Evolutionary conservation across 2,113 vertebrate species (phyloP).

Genomic region (Geothlypis trichas): DNA sequence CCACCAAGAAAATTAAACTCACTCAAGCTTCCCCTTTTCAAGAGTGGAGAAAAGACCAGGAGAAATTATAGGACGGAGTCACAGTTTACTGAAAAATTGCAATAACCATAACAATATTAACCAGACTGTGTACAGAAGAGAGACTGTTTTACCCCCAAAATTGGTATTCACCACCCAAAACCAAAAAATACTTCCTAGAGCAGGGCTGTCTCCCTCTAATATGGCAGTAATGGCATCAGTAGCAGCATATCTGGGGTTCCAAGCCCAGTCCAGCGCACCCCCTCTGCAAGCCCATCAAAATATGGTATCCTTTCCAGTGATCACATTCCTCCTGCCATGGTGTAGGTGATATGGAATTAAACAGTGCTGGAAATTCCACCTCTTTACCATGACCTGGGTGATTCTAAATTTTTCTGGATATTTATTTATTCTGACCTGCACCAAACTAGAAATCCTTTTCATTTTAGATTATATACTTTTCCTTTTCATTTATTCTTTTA

Average conservation of each 20-base stretch:
- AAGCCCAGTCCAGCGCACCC: rapidly evolving
- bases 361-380: background rate
- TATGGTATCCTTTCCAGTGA: background rate
- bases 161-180: background rate
- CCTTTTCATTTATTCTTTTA: background rate
- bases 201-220: rapidly evolving
- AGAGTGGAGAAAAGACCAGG: background rate
- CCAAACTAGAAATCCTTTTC: background rate
- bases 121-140: background rate
- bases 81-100: background rate
- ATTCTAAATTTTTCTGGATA: background rate
- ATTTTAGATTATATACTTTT: background rate
- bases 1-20: background rate
- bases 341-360: background rate
- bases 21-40: background rate
- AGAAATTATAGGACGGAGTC: background rate
- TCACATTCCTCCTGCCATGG: background rate
- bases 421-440: background rate
- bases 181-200: background rate
- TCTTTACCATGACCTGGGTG: background rate
- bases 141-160: background rate
- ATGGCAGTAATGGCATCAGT: background rate
- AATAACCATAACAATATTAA: background rate
- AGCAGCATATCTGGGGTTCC: background rate
- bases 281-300: background rate